Conservation (phyloP, 2,797 vertebrate species). For the Enteromius unitaeniatus region DNA sequence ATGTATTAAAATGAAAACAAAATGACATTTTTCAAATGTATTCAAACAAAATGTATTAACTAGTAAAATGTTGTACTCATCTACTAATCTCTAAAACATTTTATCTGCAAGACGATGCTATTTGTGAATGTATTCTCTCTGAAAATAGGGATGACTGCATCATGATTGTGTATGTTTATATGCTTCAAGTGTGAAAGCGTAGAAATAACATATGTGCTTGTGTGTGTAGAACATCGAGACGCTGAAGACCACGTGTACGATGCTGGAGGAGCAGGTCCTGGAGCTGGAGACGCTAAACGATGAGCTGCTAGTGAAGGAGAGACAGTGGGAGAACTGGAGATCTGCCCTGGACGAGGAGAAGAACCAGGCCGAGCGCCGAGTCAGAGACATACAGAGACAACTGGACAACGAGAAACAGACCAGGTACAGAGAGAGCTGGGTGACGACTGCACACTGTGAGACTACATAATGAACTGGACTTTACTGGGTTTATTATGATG, state of each 20-base stretch:
- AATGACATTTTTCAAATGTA: not conserved
- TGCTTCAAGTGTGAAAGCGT: not conserved
- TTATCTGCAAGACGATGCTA: not conserved
- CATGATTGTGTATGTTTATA: not conserved
- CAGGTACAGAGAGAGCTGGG: constrained; percentile 73
- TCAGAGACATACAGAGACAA: constrained; percentile 92
- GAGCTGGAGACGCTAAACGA: constrained; percentile 96
- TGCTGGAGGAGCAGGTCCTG: constrained; percentile 97
- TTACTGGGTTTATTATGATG: not conserved
- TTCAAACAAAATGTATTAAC: not conserved
- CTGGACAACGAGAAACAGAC: constrained; percentile 97
- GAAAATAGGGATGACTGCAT: not conserved
- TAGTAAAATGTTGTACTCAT: not conserved
- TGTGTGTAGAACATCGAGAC: constrained; percentile 93
- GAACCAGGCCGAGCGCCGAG: constrained; percentile 92
- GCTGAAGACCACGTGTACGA: constrained; percentile 97
- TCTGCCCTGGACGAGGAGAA: constrained; percentile 94
- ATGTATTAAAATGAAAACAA: no score
- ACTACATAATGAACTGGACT: not conserved
- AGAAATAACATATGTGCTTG: constrained; percentile 11
- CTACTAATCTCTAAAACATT: not conserved
- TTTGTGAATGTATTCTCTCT: not conserved
- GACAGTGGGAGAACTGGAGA: constrained; percentile 97
- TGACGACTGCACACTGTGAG: not conserved
- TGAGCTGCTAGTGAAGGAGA: constrained; percentile 94